phyloP scores from a whole-genome alignment of 2,113 vertebrate genomes.

The Turnix velox region DNA sequence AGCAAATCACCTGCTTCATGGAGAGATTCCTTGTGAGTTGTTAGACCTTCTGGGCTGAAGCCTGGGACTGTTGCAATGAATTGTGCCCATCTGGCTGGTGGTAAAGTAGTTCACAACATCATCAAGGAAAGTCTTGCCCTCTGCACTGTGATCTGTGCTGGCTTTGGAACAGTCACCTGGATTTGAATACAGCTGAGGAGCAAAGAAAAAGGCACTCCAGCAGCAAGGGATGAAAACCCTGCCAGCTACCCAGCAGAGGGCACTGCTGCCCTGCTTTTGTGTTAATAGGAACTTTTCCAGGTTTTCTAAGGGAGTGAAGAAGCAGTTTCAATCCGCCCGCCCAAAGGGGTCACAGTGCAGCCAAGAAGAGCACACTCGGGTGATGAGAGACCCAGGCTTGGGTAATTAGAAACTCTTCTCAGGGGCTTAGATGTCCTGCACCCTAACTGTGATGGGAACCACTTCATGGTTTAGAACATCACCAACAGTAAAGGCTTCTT shows the following conservation, averaged over 20 bases:
- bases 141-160: background rate
- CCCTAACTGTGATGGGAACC: fast-evolving
- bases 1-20: background rate
- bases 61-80: background rate
- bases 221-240: background rate
- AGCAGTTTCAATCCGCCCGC: background rate
- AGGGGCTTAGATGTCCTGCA: background rate
- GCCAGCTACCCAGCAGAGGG: background rate
- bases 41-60: background rate
- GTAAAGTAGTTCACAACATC: background rate
- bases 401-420: background rate
- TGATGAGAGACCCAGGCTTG: fast-evolving
- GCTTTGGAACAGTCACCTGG: background rate
- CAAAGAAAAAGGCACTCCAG: background rate
- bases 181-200: background rate
- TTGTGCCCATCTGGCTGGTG: background rate
- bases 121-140: background rate
- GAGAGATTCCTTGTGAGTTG: background rate
- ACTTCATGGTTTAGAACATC: background rate
- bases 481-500: background rate
- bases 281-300: fast-evolving
- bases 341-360: background rate
- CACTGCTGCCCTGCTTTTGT: conserved; percentile 9
- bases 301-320: fast-evolving
- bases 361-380: fast-evolving